Percentiles rank a stretch among this genome's conserved stretches.
phyloP scores from a whole-genome alignment of 2,113 vertebrate genomes.

The Callopanchax toddi region DNA sequence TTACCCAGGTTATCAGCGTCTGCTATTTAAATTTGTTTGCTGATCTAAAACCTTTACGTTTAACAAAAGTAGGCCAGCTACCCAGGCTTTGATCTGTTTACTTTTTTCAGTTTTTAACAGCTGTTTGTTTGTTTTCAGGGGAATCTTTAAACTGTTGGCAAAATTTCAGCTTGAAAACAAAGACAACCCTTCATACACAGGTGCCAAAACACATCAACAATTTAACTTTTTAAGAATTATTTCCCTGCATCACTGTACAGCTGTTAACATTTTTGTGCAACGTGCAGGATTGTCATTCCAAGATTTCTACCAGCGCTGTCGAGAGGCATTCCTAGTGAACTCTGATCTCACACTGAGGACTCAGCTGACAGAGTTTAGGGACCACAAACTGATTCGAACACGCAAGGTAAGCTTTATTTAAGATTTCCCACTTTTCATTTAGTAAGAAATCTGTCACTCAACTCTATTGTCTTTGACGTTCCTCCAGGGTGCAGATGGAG shows the following conservation, averaged over 20 bases:
- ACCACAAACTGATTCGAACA: conserved; percentile 94
- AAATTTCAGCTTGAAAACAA: conserved; percentile 93
- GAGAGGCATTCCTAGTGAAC: conserved; percentile 96
- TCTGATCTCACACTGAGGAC: conserved; percentile 95
- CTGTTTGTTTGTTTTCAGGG: conserved; percentile 75
- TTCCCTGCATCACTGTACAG: neutral
- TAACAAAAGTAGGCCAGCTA: no score
- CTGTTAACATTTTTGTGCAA: neutral
- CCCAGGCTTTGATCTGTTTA: no score
- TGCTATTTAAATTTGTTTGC: no score
- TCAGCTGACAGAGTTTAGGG: conserved; percentile 96
- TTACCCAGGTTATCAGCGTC: no score
- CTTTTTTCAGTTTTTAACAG: neutral
- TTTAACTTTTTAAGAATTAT: no score
- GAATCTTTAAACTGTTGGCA: conserved; percentile 93
- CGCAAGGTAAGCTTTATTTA: conserved; percentile 83
- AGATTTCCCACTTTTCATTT: neutral
- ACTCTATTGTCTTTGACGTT: neutral
- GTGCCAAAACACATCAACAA: conserved; percentile 36
- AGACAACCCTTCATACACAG: conserved; percentile 90
- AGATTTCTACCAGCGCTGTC: conserved; percentile 98
- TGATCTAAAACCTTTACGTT: no score
- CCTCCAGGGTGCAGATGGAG: conserved; percentile 89
- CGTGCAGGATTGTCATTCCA: conserved; percentile 94
- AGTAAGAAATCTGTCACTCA: neutral